phyloP scores from a whole-genome alignment of 2,113 vertebrate genomes.

The Calypte anna region DNA sequence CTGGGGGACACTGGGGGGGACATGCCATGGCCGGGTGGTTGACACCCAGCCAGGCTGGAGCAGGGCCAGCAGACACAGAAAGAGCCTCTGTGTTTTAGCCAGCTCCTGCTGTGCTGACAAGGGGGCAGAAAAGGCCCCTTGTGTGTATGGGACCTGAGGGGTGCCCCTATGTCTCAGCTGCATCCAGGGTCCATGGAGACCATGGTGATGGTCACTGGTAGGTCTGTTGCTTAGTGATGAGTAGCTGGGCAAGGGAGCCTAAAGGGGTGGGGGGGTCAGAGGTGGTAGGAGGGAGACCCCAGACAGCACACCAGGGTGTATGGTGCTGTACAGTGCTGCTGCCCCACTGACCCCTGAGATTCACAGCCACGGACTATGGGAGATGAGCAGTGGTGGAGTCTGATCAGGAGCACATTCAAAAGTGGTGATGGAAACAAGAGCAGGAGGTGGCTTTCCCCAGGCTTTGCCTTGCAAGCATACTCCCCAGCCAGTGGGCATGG shows the following conservation, averaged over 20 bases:
- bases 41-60: slow-evolving; percentile 46
- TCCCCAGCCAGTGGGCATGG: rapidly evolving
- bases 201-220: rapidly evolving
- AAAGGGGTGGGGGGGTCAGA: background rate
- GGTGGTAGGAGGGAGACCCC: too few relatives aligned
- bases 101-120: rapidly evolving
- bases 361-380: background rate
- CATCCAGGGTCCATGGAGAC: background rate
- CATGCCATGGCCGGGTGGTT: background rate
- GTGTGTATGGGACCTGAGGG: background rate
- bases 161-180: background rate
- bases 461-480: background rate
- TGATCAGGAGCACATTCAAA: background rate
- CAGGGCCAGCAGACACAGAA: background rate
- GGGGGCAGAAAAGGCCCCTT: slow-evolving; percentile 38
- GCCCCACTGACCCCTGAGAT: background rate
- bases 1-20: background rate
- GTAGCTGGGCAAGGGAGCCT: background rate
- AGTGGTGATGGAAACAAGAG: background rate
- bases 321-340: background rate
- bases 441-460: background rate
- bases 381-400: rapidly evolving
- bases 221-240: background rate
- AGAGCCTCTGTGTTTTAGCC: background rate
- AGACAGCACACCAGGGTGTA: background rate